These are phyloP conservation scores for Asobara japonica DNA, from an alignment of 1,140 invertebrate species.

Conservation along the genomic window DNA sequence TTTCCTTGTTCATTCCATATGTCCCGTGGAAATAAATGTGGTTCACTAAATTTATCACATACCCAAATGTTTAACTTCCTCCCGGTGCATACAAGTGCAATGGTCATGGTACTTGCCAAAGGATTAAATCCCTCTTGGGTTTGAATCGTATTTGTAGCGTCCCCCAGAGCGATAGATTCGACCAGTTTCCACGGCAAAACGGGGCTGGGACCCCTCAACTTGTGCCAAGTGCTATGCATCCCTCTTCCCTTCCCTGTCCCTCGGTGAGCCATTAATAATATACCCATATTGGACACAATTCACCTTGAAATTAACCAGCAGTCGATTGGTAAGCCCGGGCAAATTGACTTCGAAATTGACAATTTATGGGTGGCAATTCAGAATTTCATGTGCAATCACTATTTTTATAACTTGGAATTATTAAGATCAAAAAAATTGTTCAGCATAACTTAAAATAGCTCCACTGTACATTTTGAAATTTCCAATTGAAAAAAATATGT, in stretches of 20 bases:
- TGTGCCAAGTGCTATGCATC: constrained; percentile 38
- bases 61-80: constrained; percentile 23
- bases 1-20: constrained; percentile 1
- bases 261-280: constrained; percentile 66
- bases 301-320: constrained; percentile 69
- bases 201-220: constrained; percentile 57
- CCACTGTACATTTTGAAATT: too few relatives aligned
- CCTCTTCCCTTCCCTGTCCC: constrained; percentile 54
- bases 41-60: neutral
- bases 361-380: constrained; percentile 58
- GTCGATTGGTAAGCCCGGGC: constrained; percentile 66
- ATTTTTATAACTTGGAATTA: too few relatives aligned
- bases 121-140: constrained; percentile 58
- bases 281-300: constrained; percentile 69
- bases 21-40: neutral
- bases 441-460: too few relatives aligned
- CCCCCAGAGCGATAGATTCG: constrained; percentile 61
- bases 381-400: neutral
- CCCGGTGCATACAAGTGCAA: constrained; percentile 20
- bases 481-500: too few relatives aligned
- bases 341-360: constrained; percentile 69
- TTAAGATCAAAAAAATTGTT: too few relatives aligned
- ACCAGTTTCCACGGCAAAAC: constrained; percentile 61
- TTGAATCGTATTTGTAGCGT: constrained; percentile 15
- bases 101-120: neutral